Evolutionary conservation across 2,888 invertebrate genomes (phyloP).

Genomic region (Ophioninae sp.): DNA sequence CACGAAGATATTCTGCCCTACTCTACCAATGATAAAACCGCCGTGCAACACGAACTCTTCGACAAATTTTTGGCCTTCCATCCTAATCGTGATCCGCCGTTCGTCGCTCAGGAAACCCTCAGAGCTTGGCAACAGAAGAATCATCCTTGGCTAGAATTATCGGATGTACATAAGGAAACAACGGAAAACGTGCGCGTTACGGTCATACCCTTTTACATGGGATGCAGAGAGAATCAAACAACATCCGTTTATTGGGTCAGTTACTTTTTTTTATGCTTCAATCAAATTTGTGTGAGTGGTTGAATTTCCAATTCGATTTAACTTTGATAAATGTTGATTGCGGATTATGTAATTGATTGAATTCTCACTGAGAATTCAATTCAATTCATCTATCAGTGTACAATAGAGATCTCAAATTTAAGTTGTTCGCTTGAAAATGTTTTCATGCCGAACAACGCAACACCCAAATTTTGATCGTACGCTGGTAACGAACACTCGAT

Average conservation of each 20-base stretch:
- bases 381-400: no score
- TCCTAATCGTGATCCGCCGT: constrained; percentile 93
- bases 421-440: no score
- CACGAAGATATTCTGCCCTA: constrained; percentile 99
- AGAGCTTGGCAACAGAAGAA: constrained; percentile 98
- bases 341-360: no score
- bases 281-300: neutral
- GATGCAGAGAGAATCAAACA: constrained; percentile 94
- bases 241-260: constrained; percentile 95
- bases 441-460: neutral
- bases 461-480: neutral
- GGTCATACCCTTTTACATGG: constrained; percentile 99
- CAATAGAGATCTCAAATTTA: no score
- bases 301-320: no score
- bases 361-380: no score
- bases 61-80: constrained; percentile 95
- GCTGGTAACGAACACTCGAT: neutral
- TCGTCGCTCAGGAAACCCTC: constrained; percentile 93
- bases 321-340: no score
- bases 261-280: neutral
- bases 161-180: constrained; percentile 98
- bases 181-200: constrained; percentile 98
- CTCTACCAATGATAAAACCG: constrained; percentile 92
- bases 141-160: constrained; percentile 97
- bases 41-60: constrained; percentile 97